Evolutionary conservation across 2,113 vertebrate genomes (phyloP).

Genomic region (Urocynchramus pylzowi): DNA sequence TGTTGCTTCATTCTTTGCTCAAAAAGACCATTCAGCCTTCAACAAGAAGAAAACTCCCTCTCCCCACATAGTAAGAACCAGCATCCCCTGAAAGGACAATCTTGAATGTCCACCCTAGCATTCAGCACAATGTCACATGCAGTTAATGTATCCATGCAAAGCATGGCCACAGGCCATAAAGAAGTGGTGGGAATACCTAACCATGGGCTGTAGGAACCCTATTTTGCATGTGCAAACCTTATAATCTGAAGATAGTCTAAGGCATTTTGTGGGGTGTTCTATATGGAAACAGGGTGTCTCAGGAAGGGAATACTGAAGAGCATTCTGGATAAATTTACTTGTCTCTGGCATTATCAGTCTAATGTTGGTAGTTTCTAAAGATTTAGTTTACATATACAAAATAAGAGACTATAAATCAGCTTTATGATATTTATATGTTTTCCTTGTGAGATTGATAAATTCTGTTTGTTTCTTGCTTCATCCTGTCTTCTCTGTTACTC

Average conservation of each 20-base stretch:
- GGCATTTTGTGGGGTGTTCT: background rate
- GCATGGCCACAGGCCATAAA: background rate
- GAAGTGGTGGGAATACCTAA: background rate
- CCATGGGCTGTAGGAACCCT: background rate
- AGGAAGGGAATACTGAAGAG: background rate
- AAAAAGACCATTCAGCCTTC: background rate
- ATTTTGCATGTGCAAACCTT: background rate
- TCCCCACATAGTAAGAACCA: background rate
- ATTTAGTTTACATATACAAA: background rate
- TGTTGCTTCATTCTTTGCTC: background rate
- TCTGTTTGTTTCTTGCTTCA: background rate
- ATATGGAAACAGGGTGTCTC: background rate
- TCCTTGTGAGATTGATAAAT: background rate
- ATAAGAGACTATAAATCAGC: background rate
- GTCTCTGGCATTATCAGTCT: background rate
- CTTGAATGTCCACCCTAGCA: background rate
- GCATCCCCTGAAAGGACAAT: background rate
- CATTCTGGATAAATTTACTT: background rate
- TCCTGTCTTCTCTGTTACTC: background rate
- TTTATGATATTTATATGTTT: background rate
- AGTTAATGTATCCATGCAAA: background rate
- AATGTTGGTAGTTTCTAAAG: background rate
- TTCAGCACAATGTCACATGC: background rate
- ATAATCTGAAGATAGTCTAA: background rate
- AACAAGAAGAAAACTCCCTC: background rate